Conservation (phyloP, 1,140 invertebrate genomes). For the Leptonema lineaticorne region DNA sequence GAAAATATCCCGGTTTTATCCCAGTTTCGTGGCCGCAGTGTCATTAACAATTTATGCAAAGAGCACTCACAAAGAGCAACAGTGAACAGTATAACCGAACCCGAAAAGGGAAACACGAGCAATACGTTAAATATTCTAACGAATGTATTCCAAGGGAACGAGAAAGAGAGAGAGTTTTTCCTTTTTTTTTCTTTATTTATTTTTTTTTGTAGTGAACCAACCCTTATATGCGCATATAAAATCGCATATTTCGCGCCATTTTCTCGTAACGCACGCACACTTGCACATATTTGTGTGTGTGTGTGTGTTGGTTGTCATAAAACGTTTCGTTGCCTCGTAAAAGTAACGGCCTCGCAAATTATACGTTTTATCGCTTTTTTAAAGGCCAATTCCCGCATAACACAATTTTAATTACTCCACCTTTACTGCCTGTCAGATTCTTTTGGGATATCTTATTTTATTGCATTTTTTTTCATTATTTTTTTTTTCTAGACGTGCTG, state of each 20-base stretch:
- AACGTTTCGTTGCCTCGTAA: neutral
- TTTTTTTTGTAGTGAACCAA: neutral
- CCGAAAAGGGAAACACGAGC: conserved; percentile 25
- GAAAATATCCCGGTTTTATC: too few relatives aligned
- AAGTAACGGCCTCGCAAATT: neutral
- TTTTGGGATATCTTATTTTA: neutral
- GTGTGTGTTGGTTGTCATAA: neutral
- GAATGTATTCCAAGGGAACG: neutral
- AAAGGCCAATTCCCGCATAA: neutral
- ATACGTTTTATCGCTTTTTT: neutral
- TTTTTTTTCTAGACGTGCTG: too few relatives aligned
- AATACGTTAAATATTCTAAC: conserved; percentile 24
- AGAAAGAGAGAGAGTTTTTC: too few relatives aligned
- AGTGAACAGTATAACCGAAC: too few relatives aligned
- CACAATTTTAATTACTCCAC: neutral
- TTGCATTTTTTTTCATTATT: neutral
- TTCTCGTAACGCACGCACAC: too few relatives aligned
- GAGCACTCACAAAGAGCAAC: too few relatives aligned
- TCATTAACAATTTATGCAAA: conserved; percentile 35
- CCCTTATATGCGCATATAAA: neutral
- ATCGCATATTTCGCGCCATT: neutral
- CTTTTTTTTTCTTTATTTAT: neutral
- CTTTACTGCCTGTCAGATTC: neutral
- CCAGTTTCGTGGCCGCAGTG: neutral
- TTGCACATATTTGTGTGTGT: neutral